These are phyloP conservation scores for Astreopora myriophthalma DNA, from an alignment of 64 coral and sea anemone genomes.

Conservation along the genomic window DNA sequence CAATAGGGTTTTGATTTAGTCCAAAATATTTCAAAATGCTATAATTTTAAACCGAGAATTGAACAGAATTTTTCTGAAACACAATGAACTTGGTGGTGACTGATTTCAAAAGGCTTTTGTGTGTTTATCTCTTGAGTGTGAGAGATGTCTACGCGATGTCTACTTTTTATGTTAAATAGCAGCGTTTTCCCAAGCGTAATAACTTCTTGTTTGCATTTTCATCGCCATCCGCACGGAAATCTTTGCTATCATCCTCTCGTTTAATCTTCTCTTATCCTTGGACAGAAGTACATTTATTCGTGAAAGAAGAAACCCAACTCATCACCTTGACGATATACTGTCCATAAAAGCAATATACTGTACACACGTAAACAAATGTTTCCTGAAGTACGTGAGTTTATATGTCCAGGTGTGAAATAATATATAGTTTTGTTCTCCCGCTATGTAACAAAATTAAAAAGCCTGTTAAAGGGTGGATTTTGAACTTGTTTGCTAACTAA, in stretches of 20 bases:
- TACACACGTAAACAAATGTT: not conserved
- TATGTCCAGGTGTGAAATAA: not conserved
- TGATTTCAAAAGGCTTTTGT: slow-evolving; percentile 84
- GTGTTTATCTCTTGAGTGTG: slow-evolving; percentile 88
- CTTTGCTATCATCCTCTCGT: not conserved
- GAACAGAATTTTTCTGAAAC: slow-evolving; percentile 17
- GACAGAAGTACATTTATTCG: not conserved
- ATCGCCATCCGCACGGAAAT: slow-evolving; percentile 43
- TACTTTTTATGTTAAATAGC: slow-evolving; percentile 98
- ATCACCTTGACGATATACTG: not conserved
- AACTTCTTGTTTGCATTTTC: slow-evolving; percentile 19
- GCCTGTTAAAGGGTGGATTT: not conserved
- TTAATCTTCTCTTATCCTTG: slow-evolving; percentile 13
- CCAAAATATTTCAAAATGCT: slow-evolving; percentile 23
- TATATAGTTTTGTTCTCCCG: not conserved
- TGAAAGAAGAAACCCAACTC: not conserved
- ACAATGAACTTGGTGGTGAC: slow-evolving; percentile 63
- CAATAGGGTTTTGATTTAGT: not conserved
- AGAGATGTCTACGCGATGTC: slow-evolving; percentile 85
- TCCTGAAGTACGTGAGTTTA: not conserved
- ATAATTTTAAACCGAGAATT: not conserved
- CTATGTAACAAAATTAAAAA: not conserved
- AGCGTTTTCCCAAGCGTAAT: slow-evolving; percentile 49
- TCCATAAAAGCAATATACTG: not conserved
- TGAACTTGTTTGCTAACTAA: not conserved